Evolutionary conservation across 2,113 vertebrate genomes (phyloP), one percentile per base, ranked within the genome.

Genomic region (Erpornis zantholeuca): DNA sequence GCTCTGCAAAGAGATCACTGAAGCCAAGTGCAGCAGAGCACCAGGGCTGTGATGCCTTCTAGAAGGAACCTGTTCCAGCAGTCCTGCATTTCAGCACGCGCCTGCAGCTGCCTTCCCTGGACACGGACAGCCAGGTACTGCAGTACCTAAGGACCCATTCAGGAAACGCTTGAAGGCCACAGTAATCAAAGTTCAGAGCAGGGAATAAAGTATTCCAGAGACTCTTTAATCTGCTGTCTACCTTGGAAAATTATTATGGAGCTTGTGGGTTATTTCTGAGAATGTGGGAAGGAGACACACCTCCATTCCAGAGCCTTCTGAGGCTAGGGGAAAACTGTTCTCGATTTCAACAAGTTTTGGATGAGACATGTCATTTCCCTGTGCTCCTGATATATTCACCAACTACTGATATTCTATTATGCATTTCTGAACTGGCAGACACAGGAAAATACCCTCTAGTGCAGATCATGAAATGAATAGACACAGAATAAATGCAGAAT

Each of bases 91-190:
- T 59, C 76, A 42, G 20, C 35, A 20, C 0, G 3, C 18, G 49
- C 49, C 47, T 71, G 63, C 47, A 71, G 29, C 25, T 50, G 24
- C 52, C 17, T 36, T 66, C 53, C 53, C 29, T 59, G 35, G 28
- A 11, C 15, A 12, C 3, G 33, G n/a, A 40, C 65, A 53, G 36
- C 2, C 0, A 0, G 15, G 12, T 15, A 22, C 11, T 52, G 13
- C 7, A 3, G 11, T 6, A 49, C 52, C 27, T 15, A 64, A 69
- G 40, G 35, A 24, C 5, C 18, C 25, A 13, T 3, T 21, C 25
- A 42, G 18, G 18, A 75, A 68, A 57, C 9, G 11, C 25, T 15
- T 15, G 17, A 71, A 63, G 38, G 15, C 1, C 11, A 2, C 61
- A 23, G 33, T 22, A 87, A 25, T 5, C 2, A 0, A 75, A 75